Percentiles rank a stretch among this genome's conserved stretches.
These are phyloP conservation scores for Nothobranchius furzeri DNA, from an alignment of 2,113 vertebrate species.

Conservation along the genomic window DNA sequence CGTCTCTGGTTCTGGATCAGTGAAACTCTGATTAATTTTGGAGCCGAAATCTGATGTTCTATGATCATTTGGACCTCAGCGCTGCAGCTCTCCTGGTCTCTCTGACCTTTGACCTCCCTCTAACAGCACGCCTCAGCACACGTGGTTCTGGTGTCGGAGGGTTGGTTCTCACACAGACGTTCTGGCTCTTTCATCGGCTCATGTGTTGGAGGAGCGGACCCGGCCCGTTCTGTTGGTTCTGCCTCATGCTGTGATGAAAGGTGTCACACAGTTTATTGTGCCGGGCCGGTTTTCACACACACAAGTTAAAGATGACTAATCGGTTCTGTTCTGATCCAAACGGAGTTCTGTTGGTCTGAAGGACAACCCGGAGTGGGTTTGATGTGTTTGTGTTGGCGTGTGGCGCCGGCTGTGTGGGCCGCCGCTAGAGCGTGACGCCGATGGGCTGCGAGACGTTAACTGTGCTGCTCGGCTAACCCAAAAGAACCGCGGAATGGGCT, in stretches of 20 bases:
- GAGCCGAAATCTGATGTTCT: too few species aligned
- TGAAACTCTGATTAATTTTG: too few species aligned
- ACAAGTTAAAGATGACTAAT: slow-evolving; percentile 34
- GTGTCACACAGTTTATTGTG: slow-evolving; percentile 52
- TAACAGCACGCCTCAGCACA: slow-evolving; percentile 4
- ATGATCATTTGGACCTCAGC: too few species aligned
- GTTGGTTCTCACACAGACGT: neutral
- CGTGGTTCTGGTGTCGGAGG: slow-evolving; percentile 23
- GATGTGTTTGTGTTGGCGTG: slow-evolving; percentile 28
- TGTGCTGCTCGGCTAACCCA: too few species aligned
- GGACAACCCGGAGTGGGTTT: slow-evolving; percentile 4
- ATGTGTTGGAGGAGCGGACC: slow-evolving; percentile 41
- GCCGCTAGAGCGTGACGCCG: slow-evolving; percentile 2
- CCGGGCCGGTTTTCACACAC: slow-evolving; percentile 21
- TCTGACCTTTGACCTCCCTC: slow-evolving; percentile 31
- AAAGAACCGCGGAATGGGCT: too few species aligned
- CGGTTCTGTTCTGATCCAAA: too few species aligned
- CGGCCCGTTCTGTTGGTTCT: slow-evolving; percentile 42
- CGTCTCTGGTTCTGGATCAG: too few species aligned
- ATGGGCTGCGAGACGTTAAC: slow-evolving; percentile 12
- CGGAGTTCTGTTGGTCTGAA: neutral
- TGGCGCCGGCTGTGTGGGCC: slow-evolving; percentile 25
- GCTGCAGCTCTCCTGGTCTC: neutral
- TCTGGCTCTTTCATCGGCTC: slow-evolving; percentile 45
- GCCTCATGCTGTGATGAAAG: slow-evolving; percentile 55